These are phyloP conservation scores for Phalanger gymnotis DNA, from an alignment of 2,797 vertebrate species.

Conservation along the genomic window DNA sequence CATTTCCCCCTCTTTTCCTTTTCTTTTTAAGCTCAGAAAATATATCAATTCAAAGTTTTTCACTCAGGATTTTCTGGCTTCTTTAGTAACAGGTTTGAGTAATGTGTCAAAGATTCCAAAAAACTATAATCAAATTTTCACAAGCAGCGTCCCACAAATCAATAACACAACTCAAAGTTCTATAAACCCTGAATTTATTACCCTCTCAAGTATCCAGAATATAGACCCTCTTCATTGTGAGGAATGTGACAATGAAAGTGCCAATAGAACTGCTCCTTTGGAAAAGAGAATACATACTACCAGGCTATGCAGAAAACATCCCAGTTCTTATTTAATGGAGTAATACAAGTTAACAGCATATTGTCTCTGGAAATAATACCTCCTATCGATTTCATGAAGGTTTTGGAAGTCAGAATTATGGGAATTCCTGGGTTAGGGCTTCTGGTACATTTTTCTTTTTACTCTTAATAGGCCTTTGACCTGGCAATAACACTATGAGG, in stretches of 20 bases:
- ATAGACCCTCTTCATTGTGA: constrained; percentile 80
- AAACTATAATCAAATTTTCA: constrained; percentile 62
- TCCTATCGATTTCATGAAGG: constrained; percentile 84
- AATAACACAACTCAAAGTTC: constrained; percentile 82
- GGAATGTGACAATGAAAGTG: constrained; percentile 82
- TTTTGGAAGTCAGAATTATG: constrained; percentile 84
- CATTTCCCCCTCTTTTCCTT: constrained; percentile 58
- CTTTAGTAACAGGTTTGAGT: constrained; percentile 71
- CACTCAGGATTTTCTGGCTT: constrained; percentile 65
- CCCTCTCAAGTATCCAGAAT: constrained; percentile 85
- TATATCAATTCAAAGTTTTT: constrained; percentile 69
- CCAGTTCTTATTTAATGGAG: constrained; percentile 81
- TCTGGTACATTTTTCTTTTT: constrained; percentile 79
- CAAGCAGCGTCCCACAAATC: constrained; percentile 69
- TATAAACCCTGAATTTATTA: constrained; percentile 88
- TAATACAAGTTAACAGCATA: constrained; percentile 82
- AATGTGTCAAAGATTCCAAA: constrained; percentile 66
- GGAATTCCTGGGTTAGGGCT: no score
- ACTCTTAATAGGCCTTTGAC: neutral
- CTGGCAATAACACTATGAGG: neutral
- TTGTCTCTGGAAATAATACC: constrained; percentile 78
- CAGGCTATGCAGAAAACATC: constrained; percentile 80
- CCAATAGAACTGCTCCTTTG: constrained; percentile 79
- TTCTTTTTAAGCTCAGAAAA: constrained; percentile 64
- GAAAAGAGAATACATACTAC: constrained; percentile 76